phyloP scores from a whole-genome alignment of 2,888 invertebrate species.

The Dolichomitus sp. region DNA sequence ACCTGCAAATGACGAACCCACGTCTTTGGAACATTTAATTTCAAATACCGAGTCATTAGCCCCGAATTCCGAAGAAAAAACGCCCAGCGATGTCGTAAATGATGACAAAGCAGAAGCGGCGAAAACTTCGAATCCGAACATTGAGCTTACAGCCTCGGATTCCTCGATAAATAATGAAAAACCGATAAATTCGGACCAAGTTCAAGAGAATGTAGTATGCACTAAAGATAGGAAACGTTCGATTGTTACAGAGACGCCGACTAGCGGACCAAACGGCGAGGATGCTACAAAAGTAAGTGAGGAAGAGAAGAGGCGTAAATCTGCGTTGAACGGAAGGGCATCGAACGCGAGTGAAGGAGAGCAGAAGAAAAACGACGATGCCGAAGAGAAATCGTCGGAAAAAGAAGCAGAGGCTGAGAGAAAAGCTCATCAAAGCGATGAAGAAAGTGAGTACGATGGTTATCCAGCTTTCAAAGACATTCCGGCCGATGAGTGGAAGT shows the following conservation, averaged over 20 bases:
- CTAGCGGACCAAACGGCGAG: conserved; percentile 41
- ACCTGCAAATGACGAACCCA: background rate
- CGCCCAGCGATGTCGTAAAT: background rate
- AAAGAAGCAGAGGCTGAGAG: background rate
- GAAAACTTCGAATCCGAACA: background rate
- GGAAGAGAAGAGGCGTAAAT: conserved; percentile 15
- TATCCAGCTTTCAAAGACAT: conserved; percentile 77
- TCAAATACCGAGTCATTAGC: background rate
- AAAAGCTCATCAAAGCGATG: conserved; percentile 41
- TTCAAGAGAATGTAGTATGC: conserved; percentile 30
- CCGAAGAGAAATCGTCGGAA: conserved; percentile 12
- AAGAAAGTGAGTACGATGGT: conserved; percentile 67
- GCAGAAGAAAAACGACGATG: conserved; percentile 10
- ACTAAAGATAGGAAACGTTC: conserved; percentile 71
- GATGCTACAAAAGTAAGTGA: conserved; percentile 24
- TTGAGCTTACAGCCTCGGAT: conserved; percentile 7
- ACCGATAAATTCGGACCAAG: conserved; percentile 29
- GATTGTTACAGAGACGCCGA: conserved; percentile 72
- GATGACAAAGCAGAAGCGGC: background rate
- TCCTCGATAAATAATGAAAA: conserved; percentile 22
- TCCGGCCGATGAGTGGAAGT: conserved; percentile 75
- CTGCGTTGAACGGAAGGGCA: background rate
- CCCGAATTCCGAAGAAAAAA: background rate
- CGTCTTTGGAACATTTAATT: background rate
- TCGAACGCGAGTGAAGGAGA: background rate